These are phyloP conservation scores for Sepioteuthis lessoniana DNA, from an alignment of 2,888 invertebrate species.

Conservation along the genomic window DNA sequence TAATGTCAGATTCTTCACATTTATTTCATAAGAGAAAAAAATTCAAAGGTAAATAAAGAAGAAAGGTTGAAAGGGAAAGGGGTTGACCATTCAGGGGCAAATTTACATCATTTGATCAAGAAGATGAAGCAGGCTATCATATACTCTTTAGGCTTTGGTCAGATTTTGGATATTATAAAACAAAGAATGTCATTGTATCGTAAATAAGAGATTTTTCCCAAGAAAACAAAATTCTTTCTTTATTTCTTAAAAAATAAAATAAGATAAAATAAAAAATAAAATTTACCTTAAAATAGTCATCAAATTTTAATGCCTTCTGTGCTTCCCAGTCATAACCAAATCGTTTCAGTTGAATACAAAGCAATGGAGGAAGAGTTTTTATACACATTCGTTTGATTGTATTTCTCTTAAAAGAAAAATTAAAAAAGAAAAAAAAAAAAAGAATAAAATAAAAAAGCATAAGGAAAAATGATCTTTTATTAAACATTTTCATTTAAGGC, in stretches of 20 bases:
- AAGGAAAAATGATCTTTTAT: background rate
- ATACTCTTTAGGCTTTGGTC: too few relatives aligned
- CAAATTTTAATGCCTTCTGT: constrained; percentile 77
- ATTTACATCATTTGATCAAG: too few relatives aligned
- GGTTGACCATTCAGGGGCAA: too few relatives aligned
- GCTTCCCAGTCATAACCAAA: constrained; percentile 78
- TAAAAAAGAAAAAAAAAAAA: background rate
- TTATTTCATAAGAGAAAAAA: too few relatives aligned
- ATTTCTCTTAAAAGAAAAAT: constrained; percentile 73
- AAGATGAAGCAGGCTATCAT: too few relatives aligned
- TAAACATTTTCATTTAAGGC: too few relatives aligned
- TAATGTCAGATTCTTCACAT: too few relatives aligned
- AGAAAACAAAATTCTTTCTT: background rate
- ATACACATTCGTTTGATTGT: constrained; percentile 77
- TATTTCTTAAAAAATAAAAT: background rate
- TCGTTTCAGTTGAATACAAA: constrained; percentile 78
- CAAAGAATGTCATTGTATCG: too few relatives aligned
- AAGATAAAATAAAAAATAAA: background rate
- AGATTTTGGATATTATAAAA: too few relatives aligned
- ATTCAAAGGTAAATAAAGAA: too few relatives aligned
- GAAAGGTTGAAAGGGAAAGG: too few relatives aligned
- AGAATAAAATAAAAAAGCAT: background rate
- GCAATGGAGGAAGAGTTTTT: constrained; percentile 76
- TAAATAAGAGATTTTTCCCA: background rate
- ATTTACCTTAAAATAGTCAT: constrained; percentile 76